These are phyloP conservation scores for Trogon surrucura DNA, from an alignment of 2,113 vertebrate species.

Conservation along the genomic window DNA sequence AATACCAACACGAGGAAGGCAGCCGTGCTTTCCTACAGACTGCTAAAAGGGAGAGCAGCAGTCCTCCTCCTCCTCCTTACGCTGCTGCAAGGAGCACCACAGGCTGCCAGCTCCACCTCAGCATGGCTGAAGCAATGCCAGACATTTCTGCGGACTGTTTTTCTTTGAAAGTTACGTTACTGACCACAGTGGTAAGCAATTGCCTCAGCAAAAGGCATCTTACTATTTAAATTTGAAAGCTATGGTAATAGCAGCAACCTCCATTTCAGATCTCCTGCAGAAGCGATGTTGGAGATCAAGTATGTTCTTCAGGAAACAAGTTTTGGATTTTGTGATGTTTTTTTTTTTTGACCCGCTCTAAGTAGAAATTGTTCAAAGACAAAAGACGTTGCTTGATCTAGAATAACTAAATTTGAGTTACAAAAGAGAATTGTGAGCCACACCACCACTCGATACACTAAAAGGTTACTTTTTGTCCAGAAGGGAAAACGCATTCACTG, in stretches of 20 bases:
- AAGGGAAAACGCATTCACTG: conserved; percentile 46
- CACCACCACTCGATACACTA: neutral
- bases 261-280: neutral
- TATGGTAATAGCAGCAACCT: neutral
- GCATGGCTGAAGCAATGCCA: neutral
- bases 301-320: neutral
- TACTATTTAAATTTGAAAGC: neutral
- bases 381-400: neutral
- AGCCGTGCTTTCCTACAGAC: neutral
- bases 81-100: neutral
- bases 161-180: neutral
- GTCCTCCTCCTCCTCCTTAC: neutral
- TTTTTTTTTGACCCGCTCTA: neutral
- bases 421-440: neutral
- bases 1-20: neutral
- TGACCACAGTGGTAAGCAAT: neutral
- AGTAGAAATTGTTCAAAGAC: neutral
- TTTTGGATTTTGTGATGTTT: neutral
- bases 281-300: neutral
- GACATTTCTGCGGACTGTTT: neutral
- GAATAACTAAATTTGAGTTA: neutral
- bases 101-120: neutral
- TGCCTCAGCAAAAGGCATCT: neutral
- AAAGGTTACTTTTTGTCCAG: conserved; percentile 42
- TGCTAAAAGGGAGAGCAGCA: neutral